These are phyloP conservation scores for Forbesichthys agassizii DNA, from an alignment of 2,113 vertebrate species.

Conservation along the genomic window DNA sequence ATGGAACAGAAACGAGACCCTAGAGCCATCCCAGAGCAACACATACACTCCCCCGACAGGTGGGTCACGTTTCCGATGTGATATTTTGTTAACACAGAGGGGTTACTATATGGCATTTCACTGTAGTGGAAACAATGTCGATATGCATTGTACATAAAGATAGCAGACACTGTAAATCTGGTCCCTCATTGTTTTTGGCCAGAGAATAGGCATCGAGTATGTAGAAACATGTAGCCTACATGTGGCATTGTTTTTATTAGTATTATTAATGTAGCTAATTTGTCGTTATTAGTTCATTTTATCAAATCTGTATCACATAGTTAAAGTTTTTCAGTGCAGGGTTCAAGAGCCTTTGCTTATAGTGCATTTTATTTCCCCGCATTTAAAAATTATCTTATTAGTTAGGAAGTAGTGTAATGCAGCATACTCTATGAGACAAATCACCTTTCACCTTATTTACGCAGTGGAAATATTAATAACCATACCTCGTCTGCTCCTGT, in stretches of 20 bases:
- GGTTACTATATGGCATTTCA: constrained; percentile 88
- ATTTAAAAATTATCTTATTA: no score
- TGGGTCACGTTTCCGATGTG: constrained; percentile 72
- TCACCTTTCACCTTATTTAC: neutral
- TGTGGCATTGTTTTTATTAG: no score
- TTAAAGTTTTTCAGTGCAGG: no score
- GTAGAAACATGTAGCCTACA: no score
- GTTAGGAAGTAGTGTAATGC: no score
- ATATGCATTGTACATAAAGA: constrained; percentile 3
- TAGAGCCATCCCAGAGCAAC: constrained; percentile 41
- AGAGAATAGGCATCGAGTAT: no score
- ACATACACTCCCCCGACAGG: constrained; percentile 33
- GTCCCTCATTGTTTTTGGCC: neutral
- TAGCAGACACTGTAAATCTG: neutral
- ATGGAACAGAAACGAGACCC: constrained; percentile 34
- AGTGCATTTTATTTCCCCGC: no score
- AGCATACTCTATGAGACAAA: neutral
- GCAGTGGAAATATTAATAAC: neutral
- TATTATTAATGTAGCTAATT: no score
- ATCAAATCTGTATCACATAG: no score
- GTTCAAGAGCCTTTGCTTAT: no score
- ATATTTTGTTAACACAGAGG: constrained; percentile 70
- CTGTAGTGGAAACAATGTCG: constrained; percentile 28
- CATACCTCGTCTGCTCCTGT: constrained; percentile 95
- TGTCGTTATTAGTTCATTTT: no score